These are phyloP conservation scores for Muraenolepis orangiensis DNA, from an alignment of 2,797 vertebrate species.

Conservation along the genomic window DNA sequence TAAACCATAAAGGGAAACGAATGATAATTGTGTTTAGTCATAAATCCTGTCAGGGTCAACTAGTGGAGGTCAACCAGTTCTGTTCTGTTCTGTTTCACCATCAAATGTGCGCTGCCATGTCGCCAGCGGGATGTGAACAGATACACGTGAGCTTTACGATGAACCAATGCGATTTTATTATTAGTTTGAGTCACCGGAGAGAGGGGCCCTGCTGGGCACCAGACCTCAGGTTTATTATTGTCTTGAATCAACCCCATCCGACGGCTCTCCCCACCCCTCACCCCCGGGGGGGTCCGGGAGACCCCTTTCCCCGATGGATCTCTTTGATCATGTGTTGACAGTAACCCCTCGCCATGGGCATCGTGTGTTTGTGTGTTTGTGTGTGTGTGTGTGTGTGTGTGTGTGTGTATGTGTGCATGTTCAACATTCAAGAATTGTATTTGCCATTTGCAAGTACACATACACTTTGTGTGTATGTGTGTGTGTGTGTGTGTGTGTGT, in stretches of 20 bases:
- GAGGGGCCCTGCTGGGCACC: not conserved
- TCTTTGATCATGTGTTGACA: constrained; percentile 45
- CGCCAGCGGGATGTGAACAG: too few species aligned
- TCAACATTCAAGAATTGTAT: too few species aligned
- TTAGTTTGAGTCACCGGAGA: not conserved
- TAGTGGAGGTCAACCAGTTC: too few species aligned
- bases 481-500: too few species aligned
- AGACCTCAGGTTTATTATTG: constrained; percentile 14
- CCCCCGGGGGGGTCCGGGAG: constrained; percentile 38
- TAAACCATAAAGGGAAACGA: too few species aligned
- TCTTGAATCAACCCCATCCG: constrained; percentile 19
- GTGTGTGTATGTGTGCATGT: not conserved
- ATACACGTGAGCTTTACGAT: not conserved
- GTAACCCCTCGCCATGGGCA: constrained; percentile 20
- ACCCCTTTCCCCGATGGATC: constrained; percentile 27
- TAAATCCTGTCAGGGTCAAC: too few species aligned
- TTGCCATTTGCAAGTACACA: too few species aligned
- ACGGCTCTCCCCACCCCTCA: constrained; percentile 38
- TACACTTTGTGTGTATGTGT: too few species aligned
- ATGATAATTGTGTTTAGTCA: too few species aligned
- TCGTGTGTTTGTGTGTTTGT: constrained; percentile 35
- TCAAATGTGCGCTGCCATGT: too few species aligned
- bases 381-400: too few species aligned
- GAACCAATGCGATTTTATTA: not conserved
- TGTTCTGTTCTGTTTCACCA: too few species aligned